Conservation (phyloP, 2,113 vertebrate genomes). For the Microcebus jonahi region DNA sequence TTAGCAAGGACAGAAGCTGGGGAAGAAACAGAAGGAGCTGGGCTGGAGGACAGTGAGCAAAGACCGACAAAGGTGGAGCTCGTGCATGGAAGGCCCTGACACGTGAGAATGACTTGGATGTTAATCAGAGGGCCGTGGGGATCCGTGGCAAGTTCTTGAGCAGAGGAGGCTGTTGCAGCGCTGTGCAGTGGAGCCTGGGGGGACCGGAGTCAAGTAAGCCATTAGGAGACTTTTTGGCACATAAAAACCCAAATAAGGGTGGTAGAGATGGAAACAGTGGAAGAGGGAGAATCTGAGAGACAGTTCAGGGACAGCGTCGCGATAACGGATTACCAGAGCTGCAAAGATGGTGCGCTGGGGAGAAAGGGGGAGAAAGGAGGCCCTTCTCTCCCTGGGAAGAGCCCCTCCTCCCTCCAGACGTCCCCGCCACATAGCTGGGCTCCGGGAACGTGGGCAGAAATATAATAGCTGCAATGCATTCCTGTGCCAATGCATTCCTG, state of each 20-base stretch:
- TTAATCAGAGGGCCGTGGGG: neutral
- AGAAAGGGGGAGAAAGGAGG: neutral
- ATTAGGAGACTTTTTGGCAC: neutral
- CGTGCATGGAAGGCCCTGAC: neutral
- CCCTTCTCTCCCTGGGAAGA: neutral
- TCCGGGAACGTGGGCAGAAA: neutral
- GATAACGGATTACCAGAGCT: neutral
- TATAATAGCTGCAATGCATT: neutral
- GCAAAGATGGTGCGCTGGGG: accelerated
- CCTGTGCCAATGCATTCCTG: neutral
- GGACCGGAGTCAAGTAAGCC: neutral
- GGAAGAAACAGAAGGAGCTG: neutral
- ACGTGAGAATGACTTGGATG: neutral
- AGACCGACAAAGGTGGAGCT: neutral
- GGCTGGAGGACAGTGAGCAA: neutral
- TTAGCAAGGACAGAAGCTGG: neutral
- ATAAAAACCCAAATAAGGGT: neutral
- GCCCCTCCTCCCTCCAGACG: neutral
- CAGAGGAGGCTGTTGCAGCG: neutral
- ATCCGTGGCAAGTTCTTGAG: neutral
- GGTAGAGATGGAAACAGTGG: neutral
- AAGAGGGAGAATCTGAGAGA: neutral
- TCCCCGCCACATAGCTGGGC: neutral
- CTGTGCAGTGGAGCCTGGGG: neutral
- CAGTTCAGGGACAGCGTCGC: neutral